phyloP scores from a whole-genome alignment of 92 coral and sea anemone species.

The Phenganax marumi region DNA sequence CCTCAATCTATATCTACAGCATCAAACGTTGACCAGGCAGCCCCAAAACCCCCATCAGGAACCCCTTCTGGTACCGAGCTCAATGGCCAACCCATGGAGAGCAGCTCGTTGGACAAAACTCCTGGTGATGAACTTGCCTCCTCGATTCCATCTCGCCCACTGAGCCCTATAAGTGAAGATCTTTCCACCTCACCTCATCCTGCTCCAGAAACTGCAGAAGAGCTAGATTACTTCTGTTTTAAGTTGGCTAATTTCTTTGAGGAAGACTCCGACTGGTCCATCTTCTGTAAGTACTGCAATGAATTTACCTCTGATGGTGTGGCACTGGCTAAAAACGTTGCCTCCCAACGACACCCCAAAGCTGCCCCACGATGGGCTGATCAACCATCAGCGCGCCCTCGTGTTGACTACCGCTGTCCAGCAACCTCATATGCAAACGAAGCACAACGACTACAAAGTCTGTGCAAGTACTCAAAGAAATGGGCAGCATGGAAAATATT shows the following conservation, averaged over 20 bases:
- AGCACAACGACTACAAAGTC: not conserved
- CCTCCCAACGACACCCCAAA: not conserved
- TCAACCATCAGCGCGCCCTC: not conserved
- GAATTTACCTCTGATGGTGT: not conserved
- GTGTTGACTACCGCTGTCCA: not conserved
- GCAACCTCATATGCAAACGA: not conserved
- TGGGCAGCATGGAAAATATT: constrained; percentile 5
- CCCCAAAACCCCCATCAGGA: too few relatives aligned
- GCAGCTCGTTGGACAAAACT: too few relatives aligned
- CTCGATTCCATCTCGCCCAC: too few relatives aligned
- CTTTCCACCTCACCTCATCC: not conserved
- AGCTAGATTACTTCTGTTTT: not conserved
- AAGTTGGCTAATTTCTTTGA: not conserved
- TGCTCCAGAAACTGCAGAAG: not conserved
- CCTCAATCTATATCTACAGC: too few relatives aligned
- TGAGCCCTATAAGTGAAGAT: not conserved
- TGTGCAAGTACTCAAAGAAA: not conserved
- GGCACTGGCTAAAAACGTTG: not conserved
- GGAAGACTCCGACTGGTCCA: not conserved
- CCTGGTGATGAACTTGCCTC: too few relatives aligned
- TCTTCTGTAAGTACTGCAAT: not conserved
- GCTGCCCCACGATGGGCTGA: not conserved
- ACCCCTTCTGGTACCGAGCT: too few relatives aligned
- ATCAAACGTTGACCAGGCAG: too few relatives aligned
- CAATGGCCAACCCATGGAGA: too few relatives aligned